Evolutionary conservation across 2,797 vertebrate species (phyloP).

Genomic region (Aselliscus stoliczkanus): DNA sequence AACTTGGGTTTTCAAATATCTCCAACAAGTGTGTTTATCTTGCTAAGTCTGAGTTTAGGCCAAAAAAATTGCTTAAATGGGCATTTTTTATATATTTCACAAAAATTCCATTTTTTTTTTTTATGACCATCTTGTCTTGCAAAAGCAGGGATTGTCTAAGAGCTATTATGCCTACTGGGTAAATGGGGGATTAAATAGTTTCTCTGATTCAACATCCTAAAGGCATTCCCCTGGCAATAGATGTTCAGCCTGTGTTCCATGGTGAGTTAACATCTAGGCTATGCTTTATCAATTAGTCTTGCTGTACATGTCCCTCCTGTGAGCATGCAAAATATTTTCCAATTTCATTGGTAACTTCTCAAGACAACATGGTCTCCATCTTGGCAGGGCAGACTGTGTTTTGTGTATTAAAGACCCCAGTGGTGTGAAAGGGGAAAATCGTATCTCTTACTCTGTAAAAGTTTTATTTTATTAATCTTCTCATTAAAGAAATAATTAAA

Average conservation of each 20-base stretch:
- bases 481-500: neutral
- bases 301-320: neutral
- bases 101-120: slow-evolving; percentile 42
- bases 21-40: slow-evolving; percentile 13
- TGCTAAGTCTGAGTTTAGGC: neutral
- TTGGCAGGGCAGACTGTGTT: neutral
- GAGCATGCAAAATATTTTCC: neutral
- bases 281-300: slow-evolving; percentile 42
- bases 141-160: neutral
- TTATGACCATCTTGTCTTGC: slow-evolving; percentile 40
- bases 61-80: neutral
- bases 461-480: neutral
- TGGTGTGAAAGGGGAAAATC: neutral
- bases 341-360: slow-evolving; percentile 40
- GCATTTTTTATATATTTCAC: slow-evolving; percentile 25
- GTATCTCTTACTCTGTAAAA: neutral
- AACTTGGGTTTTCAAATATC: slow-evolving; percentile 13
- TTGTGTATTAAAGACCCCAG: neutral
- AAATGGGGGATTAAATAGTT: slow-evolving; percentile 46
- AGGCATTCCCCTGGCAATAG: slow-evolving; percentile 22
- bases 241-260: slow-evolving; percentile 44
- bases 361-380: neutral
- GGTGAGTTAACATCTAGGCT: slow-evolving; percentile 38
- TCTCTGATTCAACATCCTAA: slow-evolving; percentile 8
- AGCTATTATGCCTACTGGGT: slow-evolving; percentile 20